phyloP scores from a whole-genome alignment of 2,113 vertebrate species.

The Recurvirostra avosetta region DNA sequence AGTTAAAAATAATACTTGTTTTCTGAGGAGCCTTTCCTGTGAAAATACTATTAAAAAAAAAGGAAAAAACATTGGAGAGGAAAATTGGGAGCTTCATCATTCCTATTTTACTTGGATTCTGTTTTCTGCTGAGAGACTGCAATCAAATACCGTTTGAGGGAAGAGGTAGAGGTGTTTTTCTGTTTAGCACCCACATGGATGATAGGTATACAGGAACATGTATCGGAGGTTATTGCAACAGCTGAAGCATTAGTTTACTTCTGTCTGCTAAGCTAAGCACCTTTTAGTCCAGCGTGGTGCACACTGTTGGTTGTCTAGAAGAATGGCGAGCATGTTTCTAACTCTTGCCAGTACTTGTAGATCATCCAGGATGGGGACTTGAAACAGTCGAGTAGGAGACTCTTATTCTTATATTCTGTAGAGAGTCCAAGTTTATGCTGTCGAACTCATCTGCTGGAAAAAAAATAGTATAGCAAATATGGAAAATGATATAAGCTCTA shows the following conservation, averaged over 20 bases:
- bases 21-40: neutral
- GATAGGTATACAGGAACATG: neutral
- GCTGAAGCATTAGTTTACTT: neutral
- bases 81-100: neutral
- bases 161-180: neutral
- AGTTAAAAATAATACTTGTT: neutral
- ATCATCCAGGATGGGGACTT: neutral
- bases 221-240: neutral
- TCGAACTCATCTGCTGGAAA: neutral
- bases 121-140: neutral
- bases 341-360: neutral
- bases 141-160: neutral
- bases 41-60: neutral
- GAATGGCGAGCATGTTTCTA: neutral
- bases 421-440: neutral
- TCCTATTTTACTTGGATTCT: neutral
- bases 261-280: neutral
- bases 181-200: neutral
- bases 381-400: neutral
- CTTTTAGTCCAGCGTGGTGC: rapidly evolving
- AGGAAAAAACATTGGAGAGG: neutral
- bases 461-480: neutral
- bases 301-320: neutral
- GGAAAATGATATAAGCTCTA: neutral
- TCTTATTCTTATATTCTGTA: neutral